Evolutionary conservation across 2,113 vertebrate genomes (phyloP).

Genomic region (Ariopsis seemanni): DNA sequence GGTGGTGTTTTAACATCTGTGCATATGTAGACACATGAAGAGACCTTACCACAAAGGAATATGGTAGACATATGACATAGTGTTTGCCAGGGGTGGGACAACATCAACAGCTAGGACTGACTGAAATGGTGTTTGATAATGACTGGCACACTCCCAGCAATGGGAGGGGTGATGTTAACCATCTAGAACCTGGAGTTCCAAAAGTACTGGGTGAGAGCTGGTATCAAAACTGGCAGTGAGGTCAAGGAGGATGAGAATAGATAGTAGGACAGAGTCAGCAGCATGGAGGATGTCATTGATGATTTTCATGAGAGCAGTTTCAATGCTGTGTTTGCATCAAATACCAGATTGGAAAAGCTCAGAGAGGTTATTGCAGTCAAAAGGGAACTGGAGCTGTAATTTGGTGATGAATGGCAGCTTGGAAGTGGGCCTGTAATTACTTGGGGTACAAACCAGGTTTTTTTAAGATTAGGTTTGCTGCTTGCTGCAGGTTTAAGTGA

Average conservation of each 20-base stretch:
- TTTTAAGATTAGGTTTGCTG: neutral
- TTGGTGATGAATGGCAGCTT: neutral
- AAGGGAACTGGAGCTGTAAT: neutral
- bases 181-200: neutral
- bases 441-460: neutral
- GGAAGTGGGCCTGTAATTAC: neutral
- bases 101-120: neutral
- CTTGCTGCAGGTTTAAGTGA: neutral
- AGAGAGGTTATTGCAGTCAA: neutral
- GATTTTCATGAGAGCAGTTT: neutral
- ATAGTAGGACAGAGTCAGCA: neutral
- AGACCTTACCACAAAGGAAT: neutral
- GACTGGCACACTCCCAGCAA: neutral
- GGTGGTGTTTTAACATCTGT: neutral
- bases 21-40: too few species aligned
- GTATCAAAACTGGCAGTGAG: neutral
- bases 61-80: neutral
- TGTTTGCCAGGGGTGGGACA: neutral
- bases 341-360: neutral
- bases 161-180: neutral
- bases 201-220: neutral
- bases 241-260: neutral
- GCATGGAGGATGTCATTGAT: neutral
- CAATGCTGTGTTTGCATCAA: neutral
- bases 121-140: neutral